Evolutionary conservation across 1,140 invertebrate genomes (phyloP), one percentile per base, ranked within the genome.

Genomic region (Brachionus koreanus): DNA sequence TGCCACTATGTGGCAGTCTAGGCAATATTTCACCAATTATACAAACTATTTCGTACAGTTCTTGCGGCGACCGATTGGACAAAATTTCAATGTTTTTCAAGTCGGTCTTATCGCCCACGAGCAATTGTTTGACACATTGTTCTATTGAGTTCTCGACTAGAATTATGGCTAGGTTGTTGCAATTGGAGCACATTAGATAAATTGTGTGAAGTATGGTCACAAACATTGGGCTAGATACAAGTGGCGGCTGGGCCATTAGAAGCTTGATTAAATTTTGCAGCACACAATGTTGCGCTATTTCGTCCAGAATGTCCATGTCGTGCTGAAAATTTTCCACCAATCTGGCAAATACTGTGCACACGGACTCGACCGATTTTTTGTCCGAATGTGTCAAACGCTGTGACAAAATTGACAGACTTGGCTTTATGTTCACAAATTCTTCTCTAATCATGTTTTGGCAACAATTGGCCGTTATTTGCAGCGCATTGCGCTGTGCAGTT

Each of bases 311-410:
- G 6, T 92, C 91, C 37, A 95, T 92, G 87, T 98, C 95, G 85
- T 93, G 91, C 86, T 98, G 95, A 87, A 96, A 96, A 87, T 95
- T 97, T 85, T 99, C 97, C 0, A 98, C 95, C 9, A 99, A 90
- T 16, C 97, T 91, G 83, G 94, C 94, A 87, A 99, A 98, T 23
- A 96, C 95, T 74, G 96, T 91, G 85, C 97, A 98, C 5, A 98
- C 95, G 5, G 43, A 77, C 83, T 85, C 86, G 91, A 90, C 86
- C 95, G 94, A 88, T 97, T 82, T 82, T 69, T 82, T 82, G 49
- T 82, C 79, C n/a, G 57, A 7, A 35, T 65, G 95, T 2, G 93
- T 93, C 1, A 98, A 89, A 86, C 95, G 91, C 69, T 92, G 92
- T 33, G 95, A 95, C 6, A 98, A 89, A 63, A 97, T 89, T 4